A percentile compares a stretch with the other conserved stretches of the same genome.
Evolutionary conservation across 2,888 invertebrate genomes (phyloP).

Genomic region (Germaria angustata): DNA sequence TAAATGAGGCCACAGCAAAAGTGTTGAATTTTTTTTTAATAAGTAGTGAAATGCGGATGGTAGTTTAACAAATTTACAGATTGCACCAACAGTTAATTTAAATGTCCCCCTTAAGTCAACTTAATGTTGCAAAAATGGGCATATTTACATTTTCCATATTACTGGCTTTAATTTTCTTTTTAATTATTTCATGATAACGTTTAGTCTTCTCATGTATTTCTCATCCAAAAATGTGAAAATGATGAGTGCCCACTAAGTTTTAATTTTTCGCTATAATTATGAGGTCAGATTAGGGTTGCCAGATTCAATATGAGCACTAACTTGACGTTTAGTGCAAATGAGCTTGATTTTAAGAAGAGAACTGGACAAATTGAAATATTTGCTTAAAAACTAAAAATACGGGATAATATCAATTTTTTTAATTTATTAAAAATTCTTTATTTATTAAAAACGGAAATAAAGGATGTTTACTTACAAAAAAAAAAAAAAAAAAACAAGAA

Average conservation of each 20-base stretch:
- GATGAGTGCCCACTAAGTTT: conserved; percentile 14
- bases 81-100: conserved; percentile 55
- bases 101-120: conserved; percentile 53
- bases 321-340: too few species aligned
- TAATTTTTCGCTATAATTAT: conserved; percentile 44
- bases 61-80: conserved; percentile 37
- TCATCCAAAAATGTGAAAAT: conserved; percentile 3
- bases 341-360: too few species aligned
- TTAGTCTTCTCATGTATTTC: too few species aligned
- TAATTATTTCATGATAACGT: too few species aligned
- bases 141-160: background rate
- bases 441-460: too few species aligned
- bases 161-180: background rate
- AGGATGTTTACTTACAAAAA: too few species aligned
- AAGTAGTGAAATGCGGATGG: background rate
- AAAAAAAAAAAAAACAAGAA: too few species aligned
- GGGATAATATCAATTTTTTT: too few species aligned
- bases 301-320: too few species aligned
- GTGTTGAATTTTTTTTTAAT: background rate
- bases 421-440: too few species aligned
- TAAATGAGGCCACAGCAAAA: conserved; percentile 24
- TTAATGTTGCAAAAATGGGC: conserved; percentile 13
- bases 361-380: too few species aligned
- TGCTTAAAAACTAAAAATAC: too few species aligned
- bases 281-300: conserved; percentile 56